These are phyloP conservation scores for Baronia brevicornis DNA, from an alignment of 2,888 invertebrate genomes.

Conservation along the genomic window DNA sequence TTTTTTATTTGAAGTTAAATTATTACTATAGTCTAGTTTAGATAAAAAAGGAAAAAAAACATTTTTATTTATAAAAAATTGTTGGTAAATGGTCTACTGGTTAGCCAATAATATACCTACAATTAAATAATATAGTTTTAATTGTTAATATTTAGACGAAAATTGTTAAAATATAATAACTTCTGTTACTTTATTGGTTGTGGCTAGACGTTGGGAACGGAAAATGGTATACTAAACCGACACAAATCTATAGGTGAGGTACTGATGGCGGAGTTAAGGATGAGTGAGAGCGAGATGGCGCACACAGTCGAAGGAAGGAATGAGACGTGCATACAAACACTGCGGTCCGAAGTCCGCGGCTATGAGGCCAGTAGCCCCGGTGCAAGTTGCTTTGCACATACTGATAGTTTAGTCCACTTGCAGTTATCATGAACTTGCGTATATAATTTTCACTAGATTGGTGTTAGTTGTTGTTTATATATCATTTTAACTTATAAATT, in stretches of 20 bases:
- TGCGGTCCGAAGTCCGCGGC: constrained; percentile 61
- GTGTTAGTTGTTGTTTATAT: too few relatives aligned
- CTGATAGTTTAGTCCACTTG: constrained; percentile 22
- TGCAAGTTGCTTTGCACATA: constrained; percentile 21
- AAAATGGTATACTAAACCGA: constrained; percentile 49
- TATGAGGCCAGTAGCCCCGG: constrained; percentile 50
- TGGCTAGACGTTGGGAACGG: constrained; percentile 26
- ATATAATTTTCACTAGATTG: too few relatives aligned
- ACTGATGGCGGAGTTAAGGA: constrained; percentile 24
- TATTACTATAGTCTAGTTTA: too few relatives aligned
- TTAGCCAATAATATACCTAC: too few relatives aligned
- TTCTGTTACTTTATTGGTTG: constrained; percentile 10
- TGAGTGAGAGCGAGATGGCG: constrained; percentile 26
- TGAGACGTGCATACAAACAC: constrained; percentile 55
- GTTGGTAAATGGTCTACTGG: background rate
- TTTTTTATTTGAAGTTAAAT: too few relatives aligned
- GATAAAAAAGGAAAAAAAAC: constrained; percentile 21
- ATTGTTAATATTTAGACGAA: too few relatives aligned
- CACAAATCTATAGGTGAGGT: constrained; percentile 45
- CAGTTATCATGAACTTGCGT: constrained; percentile 14
- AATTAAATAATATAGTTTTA: too few relatives aligned
- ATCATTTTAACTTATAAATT: too few relatives aligned
- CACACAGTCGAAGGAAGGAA: constrained; percentile 37
- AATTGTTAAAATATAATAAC: constrained; percentile 4
- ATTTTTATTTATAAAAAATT: constrained; percentile 12